phyloP scores from a whole-genome alignment of 2,113 vertebrate genomes.

The Pygoscelis antarcticus region DNA sequence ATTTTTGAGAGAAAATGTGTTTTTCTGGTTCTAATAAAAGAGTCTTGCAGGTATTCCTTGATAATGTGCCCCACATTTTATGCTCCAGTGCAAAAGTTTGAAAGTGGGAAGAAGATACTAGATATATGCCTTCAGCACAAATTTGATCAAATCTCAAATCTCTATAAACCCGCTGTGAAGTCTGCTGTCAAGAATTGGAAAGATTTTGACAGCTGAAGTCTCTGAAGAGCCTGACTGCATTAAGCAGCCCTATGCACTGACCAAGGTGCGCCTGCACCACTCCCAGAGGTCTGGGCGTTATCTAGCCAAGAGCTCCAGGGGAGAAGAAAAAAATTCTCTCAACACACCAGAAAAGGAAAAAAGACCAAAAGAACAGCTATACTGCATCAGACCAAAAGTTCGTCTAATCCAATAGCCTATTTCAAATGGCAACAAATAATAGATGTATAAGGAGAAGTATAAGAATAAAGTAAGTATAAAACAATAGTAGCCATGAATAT shows the following conservation, averaged over 20 bases:
- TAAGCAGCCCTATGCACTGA: not conserved
- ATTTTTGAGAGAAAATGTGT: not conserved
- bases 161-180: conserved; percentile 1
- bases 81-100: not conserved
- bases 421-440: not conserved
- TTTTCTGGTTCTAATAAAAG: not conserved
- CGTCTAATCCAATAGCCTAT: not conserved
- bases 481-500: not conserved
- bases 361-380: not conserved
- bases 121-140: conserved; percentile 19
- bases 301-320: conserved; percentile 1
- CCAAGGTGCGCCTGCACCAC: not conserved
- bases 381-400: not conserved
- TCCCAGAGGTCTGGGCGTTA: not conserved
- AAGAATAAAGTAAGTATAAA: not conserved
- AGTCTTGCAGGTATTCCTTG: not conserved
- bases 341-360: not conserved
- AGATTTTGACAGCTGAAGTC: conserved; percentile 51
- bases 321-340: not conserved
- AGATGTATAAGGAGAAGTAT: not conserved
- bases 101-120: not conserved
- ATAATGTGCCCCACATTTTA: not conserved
- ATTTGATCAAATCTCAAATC: conserved; percentile 28
- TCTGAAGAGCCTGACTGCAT: conserved; percentile 26
- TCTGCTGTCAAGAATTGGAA: not conserved